Evolutionary conservation across 2,797 vertebrate genomes (phyloP).

Genomic region (Linurgus olivaceus): DNA sequence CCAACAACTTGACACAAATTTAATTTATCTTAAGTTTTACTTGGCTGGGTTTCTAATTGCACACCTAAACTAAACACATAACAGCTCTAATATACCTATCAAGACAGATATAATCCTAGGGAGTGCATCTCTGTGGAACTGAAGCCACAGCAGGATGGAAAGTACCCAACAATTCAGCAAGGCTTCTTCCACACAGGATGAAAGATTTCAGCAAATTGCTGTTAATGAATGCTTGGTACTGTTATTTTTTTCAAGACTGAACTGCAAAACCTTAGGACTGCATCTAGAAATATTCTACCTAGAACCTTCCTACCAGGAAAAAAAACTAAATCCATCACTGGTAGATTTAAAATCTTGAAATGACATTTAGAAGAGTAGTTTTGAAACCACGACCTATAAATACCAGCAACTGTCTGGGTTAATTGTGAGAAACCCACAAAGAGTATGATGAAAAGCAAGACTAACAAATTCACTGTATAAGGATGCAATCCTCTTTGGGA

Average conservation of each 20-base stretch:
- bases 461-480: not conserved
- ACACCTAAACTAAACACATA: conserved; percentile 52
- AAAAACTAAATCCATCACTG: not conserved
- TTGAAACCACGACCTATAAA: not conserved
- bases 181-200: not conserved
- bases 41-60: conserved; percentile 50
- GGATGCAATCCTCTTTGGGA: not conserved
- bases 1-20: conserved; percentile 51
- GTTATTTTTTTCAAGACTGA: not conserved
- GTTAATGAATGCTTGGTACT: not conserved
- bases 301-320: not conserved
- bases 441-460: not conserved
- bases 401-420: not conserved
- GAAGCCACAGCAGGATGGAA: not conserved
- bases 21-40: conserved; percentile 43
- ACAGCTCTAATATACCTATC: conserved; percentile 27
- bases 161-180: not conserved
- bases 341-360: not conserved
- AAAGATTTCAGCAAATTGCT: not conserved
- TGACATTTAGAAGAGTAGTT: not conserved
- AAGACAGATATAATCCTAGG: not conserved
- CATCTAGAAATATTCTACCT: conserved; percentile 20
- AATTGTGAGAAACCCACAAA: not conserved
- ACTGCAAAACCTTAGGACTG: not conserved
- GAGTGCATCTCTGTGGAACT: not conserved